Percentiles rank a stretch among this genome's conserved stretches.
Evolutionary conservation across 2,113 vertebrate species (phyloP).

Genomic region (Narcine bancroftii): DNA sequence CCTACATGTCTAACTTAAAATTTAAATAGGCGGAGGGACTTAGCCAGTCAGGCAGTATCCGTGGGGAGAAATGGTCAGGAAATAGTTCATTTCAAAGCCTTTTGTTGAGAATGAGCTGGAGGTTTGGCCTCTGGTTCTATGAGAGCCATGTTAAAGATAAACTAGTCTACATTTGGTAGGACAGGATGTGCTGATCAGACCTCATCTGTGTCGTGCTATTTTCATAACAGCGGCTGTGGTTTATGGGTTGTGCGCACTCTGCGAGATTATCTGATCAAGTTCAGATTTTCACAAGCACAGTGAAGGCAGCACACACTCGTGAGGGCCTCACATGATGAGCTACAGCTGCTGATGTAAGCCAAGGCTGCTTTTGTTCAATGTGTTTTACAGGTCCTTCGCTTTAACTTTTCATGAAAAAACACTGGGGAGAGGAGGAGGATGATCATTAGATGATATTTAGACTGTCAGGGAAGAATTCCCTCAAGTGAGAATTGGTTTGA

Average conservation of each 20-base stretch:
- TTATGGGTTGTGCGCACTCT: neutral
- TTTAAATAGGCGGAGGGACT: neutral
- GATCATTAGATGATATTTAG: neutral
- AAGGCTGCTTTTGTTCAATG: neutral
- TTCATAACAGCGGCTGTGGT: neutral
- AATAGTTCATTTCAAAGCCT: no score
- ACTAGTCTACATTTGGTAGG: neutral
- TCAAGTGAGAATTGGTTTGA: neutral
- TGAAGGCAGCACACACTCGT: neutral
- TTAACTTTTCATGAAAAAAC: neutral
- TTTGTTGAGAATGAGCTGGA: neutral
- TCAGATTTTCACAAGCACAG: neutral
- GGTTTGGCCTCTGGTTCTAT: neutral
- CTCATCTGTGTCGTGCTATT: neutral
- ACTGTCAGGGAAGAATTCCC: neutral
- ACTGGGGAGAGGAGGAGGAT: neutral
- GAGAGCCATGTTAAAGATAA: neutral
- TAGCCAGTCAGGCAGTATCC: no score
- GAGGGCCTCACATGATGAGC: neutral
- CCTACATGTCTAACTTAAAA: no score
- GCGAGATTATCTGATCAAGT: neutral
- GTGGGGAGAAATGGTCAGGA: no score
- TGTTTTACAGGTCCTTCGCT: neutral
- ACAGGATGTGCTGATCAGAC: neutral
- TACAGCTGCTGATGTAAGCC: neutral